Evolutionary conservation across 2,113 vertebrate genomes (phyloP).

Genomic region (Empidonax alnorum): DNA sequence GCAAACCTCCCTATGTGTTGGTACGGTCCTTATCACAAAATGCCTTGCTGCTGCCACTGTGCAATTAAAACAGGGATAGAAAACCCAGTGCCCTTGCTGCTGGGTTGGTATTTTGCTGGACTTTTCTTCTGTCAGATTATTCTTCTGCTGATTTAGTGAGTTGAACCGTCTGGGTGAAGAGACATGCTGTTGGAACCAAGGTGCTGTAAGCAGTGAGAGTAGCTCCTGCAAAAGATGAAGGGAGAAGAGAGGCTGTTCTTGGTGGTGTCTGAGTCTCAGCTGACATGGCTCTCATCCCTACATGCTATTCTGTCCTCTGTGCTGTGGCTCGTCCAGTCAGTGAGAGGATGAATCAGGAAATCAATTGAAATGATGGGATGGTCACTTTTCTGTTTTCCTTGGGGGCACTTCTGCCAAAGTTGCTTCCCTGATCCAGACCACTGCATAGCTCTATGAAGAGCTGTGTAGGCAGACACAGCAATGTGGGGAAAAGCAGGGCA

Average conservation of each 20-base stretch:
- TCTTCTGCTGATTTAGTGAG: neutral
- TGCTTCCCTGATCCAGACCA: fast-evolving
- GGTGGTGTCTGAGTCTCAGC: neutral
- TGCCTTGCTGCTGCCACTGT: neutral
- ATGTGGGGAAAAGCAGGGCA: neutral
- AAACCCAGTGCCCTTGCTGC: neutral
- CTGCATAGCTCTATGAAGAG: neutral
- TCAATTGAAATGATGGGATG: neutral
- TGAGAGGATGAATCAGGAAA: neutral
- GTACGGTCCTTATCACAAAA: neutral
- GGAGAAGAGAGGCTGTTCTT: neutral
- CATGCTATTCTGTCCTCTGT: neutral
- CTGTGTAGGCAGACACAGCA: neutral
- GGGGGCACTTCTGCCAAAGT: neutral
- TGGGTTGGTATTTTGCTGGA: neutral
- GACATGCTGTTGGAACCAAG: fast-evolving
- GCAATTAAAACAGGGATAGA: neutral
- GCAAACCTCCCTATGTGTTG: neutral
- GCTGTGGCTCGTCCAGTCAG: neutral
- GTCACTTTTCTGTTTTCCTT: neutral
- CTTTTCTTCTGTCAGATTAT: neutral
- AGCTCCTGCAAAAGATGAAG: neutral
- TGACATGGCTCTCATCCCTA: neutral
- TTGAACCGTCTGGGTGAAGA: neutral
- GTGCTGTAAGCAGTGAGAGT: fast-evolving